Base-by-base conservation (phyloP, 2,113 vertebrate genomes). In the Myotis davidii region DNA sequence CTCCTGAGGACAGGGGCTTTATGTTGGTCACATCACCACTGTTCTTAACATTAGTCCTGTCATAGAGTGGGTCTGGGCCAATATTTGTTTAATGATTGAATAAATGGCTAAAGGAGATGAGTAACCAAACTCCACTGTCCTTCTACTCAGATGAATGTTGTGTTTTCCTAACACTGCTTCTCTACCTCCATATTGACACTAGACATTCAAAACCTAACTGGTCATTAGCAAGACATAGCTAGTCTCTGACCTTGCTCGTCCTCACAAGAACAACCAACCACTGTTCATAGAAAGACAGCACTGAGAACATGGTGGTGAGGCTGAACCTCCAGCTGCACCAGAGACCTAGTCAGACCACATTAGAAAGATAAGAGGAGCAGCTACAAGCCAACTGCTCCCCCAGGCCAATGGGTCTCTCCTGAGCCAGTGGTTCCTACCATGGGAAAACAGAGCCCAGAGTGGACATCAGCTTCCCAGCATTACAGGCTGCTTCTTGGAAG, bases 241-340 rank as follows among this genome's bases (percentile, higher is more conserved):
- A 42, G 56, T 21, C 34, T 45, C 37, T 21, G 2, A 54, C 67
- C 65, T 86, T 0, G 0, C 54, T 39, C 54, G 2, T 9, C 20
- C 59, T 88, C 54, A 34, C 67, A 54, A 50, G 85, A 79, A 52
- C 27, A 92, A 10, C 52, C 25, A 54, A 64, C 45, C 52, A 82
- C 37, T 74, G n/a, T 88, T 74, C 56, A 45, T 16, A 21, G 61
- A 34, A 82, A 94, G 34, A 65, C 69, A 54, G 21, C 45, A 34
- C 11, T 83, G 56, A 65, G 25, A 74, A 54, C 14, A 27, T 6
- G 16, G 2, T 18, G 21, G 6, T 54, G 54, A 50, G 3, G 34
- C 54, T 73, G 27, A 88, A 74, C 76, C 39, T 9, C 17, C 17
- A 7, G 25, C 42, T 32, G 13, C 2, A 74, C 37, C 54, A 88